Base-by-base conservation (phyloP, 2,888 invertebrate genomes). In the Hypercompe scribonia region DNA sequence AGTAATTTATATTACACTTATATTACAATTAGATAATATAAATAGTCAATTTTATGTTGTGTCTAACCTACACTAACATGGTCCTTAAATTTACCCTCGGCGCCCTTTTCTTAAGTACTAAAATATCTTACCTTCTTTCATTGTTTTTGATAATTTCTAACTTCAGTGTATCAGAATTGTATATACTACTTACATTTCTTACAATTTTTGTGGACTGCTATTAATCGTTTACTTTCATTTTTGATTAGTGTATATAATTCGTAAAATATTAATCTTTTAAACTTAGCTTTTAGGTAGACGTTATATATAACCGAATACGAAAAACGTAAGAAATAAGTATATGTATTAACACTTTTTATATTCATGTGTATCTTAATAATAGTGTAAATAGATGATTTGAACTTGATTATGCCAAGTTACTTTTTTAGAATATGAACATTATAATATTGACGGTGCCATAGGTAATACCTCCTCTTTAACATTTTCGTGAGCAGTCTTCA, bases 161-260 rank as follows among this genome's bases (percentile, higher is more conserved):
- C 33, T 21, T 21, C 63, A 54, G 68, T 81, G 24, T 73, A n/a
- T 73, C 71, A 64, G 68, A 66, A 66, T 64, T 83, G 84, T 83
- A 84, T 74, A 83, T 82, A 83, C 68, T 61, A 73, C 64, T 70
- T 69, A 74, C 66, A 73, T 73, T 72, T 70, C 65, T 71, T 65
- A 34, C 64, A 77, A 64, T 74, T n/a, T 73, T 71, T 81, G 75
- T 82, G 81, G 75, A 79, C 74, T 81, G 70, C 50, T 65, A 74
- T 11, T 33, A 75, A 61, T 65, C 66, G 69, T 71, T 58, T 61
- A 76, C 34, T 36, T 33, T 66, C 46, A 34, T 42, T 24, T 46
- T 72, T 31, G 58, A 42, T 34, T 63, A 69, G 66, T 70, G 18
- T 72, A 74, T 74, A 72, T 70, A 73, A 66, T 58, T 61, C 24